Evolutionary conservation across 2,113 vertebrate genomes (phyloP), one percentile per base, ranked within the genome.

Genomic region (Eptesicus fuscus): DNA sequence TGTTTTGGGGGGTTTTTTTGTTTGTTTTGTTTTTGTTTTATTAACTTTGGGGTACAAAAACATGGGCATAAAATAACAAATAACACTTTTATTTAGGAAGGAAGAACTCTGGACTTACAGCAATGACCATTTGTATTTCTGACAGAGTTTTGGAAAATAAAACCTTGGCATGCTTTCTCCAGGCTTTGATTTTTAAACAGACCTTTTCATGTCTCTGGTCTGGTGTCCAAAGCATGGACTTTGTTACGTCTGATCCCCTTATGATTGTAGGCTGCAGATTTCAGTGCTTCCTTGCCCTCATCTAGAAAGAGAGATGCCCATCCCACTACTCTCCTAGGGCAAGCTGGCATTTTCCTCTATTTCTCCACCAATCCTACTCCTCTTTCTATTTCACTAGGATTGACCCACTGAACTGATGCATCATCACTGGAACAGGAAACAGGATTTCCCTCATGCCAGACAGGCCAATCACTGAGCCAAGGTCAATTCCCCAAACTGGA

Each of bases 101-200:
- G 10, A 90, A 74, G 30, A 35, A 28, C 49, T 63, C 35, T 74
- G 40, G 25, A 90, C 16, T 77, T 53, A 6, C 35, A 82, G 17
- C 49, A 77, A 90, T 53, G 42, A 76, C 63, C 83, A 83, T 20
- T 12, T 51, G 17, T 69, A 59, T 74, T 88, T 74, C n/a, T 44
- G 77, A 88, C 44, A 88, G 70, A 65, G 42, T 40, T 91, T 65
- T n/a, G n/a, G 90, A 93, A 90, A 88, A 91, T 63, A 32, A 83
- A 93, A 65, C n/a, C 65, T 1, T 53, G 30, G 53, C 9, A 25
- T 53, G 17, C 23, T 88, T 90, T 78, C 88, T 83, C 70, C 47
- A 10, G 30, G 65, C 32, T 85, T 59, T 67, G 25, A 69, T 61
- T 93, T 90, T 93, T 82, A 73, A 94, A 61, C 6, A 85, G 28